Evolutionary conservation across 2,113 vertebrate genomes (phyloP).

Genomic region (Setophaga coronata): DNA sequence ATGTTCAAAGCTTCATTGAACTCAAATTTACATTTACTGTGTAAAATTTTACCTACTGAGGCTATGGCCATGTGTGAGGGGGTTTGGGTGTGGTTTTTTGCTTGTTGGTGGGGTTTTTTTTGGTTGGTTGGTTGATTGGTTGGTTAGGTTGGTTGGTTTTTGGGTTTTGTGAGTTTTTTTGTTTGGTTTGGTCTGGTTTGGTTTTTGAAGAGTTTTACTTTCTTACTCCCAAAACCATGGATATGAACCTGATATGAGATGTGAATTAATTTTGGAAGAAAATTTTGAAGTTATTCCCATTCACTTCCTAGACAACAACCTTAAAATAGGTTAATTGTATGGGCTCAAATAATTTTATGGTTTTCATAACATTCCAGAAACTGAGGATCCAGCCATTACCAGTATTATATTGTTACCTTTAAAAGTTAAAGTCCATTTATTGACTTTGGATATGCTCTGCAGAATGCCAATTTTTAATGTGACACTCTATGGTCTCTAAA

Average conservation of each 20-base stretch:
- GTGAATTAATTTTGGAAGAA: neutral
- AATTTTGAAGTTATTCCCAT: neutral
- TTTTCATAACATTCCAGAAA: neutral
- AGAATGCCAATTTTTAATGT: neutral
- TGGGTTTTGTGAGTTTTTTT: neutral
- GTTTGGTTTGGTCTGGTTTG: neutral
- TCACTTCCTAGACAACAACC: neutral
- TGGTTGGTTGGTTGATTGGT: neutral
- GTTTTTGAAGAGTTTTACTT: neutral
- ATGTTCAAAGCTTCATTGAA: neutral
- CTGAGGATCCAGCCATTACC: neutral
- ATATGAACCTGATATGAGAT: neutral
- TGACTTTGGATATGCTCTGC: neutral
- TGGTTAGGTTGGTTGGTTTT: neutral
- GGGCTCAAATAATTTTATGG: neutral
- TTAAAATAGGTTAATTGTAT: neutral
- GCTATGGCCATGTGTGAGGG: rapidly evolving
- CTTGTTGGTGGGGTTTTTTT: neutral
- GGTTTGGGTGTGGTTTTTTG: rapidly evolving
- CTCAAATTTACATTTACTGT: neutral
- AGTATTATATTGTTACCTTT: neutral
- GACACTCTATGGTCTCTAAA: neutral
- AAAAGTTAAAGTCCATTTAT: neutral
- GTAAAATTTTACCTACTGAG: neutral
- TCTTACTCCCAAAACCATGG: neutral